Base-by-base conservation (phyloP, 37 sponge, comb jelly and placozoan genomes). In the Lycopodina hypogea region DNA sequence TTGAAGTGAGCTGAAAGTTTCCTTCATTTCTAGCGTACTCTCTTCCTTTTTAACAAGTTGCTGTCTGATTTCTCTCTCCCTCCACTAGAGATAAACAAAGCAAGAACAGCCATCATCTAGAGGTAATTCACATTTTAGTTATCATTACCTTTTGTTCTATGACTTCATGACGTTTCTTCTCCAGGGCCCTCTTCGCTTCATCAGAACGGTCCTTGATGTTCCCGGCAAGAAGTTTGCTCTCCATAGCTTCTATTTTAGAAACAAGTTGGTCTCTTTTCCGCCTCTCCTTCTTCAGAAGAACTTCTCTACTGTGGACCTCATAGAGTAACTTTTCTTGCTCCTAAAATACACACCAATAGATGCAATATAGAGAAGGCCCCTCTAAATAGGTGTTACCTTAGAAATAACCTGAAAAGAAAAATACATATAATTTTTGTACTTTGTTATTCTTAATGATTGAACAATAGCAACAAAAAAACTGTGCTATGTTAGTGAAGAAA, bases 181-280 rank as follows among this genome's bases (percentile, higher is more conserved):
- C 92, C 45, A 93, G 48, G 11, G 59, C 78, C 42, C 41, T 90
- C 80, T 95, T 81, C 50, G 95, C 90, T 50, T 93, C 93, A 36
- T 84, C 80, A 11, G 87, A 83, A 42, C 87, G 73, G 72, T 88
- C 92, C 17, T 79, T 63, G 66, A 95, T 93, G 56, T 80, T 88
- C 35, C 99, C 99, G 17, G 84, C 90, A 12, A 98, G 84, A 15
- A 98, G 86, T 72, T 98, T 98, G 77, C 96, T 93, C 86, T 98
- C 94, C 99, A 98, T 98, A 37, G 94, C 92, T 67, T 90, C 86
- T 21, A 96, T 96, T 72, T 90, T 96, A 12, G 88, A 57, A 48
- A 91, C 83, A 11, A 96, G 65, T 0, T 51, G 56, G 48, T 93
- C 91, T 80, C 86, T 80, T 67, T 89, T 93, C 82, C 87, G 89